Percentiles rank a stretch among this genome's conserved stretches.
These are phyloP conservation scores for Zygothrica quintamaculata DNA, from an alignment of 2,888 invertebrate genomes.

Conservation along the genomic window DNA sequence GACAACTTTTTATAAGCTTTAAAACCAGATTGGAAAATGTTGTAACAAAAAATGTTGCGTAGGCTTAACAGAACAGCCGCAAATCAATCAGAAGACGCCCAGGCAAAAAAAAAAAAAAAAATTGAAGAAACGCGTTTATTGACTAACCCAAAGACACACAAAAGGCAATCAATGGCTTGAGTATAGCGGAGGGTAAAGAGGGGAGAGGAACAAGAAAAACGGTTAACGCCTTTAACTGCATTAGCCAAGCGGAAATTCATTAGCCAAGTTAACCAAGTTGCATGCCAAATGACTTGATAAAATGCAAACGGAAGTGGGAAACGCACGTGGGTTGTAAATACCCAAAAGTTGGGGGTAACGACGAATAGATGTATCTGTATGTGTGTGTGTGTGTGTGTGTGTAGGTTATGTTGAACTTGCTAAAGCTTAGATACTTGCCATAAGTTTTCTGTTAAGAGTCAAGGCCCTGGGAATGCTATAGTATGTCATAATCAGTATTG, in stretches of 20 bases:
- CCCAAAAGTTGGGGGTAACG: background rate
- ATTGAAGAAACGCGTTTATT: conserved; percentile 38
- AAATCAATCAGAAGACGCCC: conserved; percentile 62
- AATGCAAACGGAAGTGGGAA: conserved; percentile 67
- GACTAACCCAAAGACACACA: conserved; percentile 50
- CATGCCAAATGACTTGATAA: conserved; percentile 22
- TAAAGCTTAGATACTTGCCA: conserved; percentile 14
- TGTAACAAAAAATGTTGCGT: conserved; percentile 34
- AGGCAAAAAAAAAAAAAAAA: too few species aligned
- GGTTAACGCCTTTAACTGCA: conserved; percentile 33
- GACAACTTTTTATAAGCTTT: too few species aligned
- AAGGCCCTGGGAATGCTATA: conserved; percentile 44
- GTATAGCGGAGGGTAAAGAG: background rate
- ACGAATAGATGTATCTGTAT: background rate
- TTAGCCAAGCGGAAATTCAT: conserved; percentile 74
- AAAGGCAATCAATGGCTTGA: too few species aligned
- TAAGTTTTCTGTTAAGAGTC: conserved; percentile 52
- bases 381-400: background rate
- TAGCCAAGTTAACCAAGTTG: conserved; percentile 59
- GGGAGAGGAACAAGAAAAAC: conserved; percentile 15
- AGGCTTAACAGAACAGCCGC: conserved; percentile 23
- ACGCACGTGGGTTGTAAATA: conserved; percentile 45
- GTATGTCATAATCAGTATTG: conserved; percentile 49
- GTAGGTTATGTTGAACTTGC: conserved; percentile 57
- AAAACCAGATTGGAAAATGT: conserved; percentile 41